Percentiles rank a stretch among this genome's conserved stretches.
These are phyloP conservation scores for Trilocha varians DNA, from an alignment of 2,888 invertebrate species.

Conservation along the genomic window DNA sequence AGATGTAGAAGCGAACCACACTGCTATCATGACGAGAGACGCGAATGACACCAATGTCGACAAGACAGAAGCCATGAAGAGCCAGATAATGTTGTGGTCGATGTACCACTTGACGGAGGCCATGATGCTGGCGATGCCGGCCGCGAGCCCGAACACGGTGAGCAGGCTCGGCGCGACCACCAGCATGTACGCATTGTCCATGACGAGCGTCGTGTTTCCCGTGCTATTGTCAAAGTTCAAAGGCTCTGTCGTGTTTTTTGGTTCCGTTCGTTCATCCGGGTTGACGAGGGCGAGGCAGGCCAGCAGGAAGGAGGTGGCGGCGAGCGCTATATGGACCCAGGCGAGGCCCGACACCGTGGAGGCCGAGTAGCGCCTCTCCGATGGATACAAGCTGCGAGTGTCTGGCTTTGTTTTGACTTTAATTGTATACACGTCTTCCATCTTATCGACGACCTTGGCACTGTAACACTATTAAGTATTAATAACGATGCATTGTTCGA, in stretches of 20 bases:
- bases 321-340: slow-evolving; percentile 76
- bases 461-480: background rate
- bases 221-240: slow-evolving; percentile 10
- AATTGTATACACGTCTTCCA: slow-evolving; percentile 80
- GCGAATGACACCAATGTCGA: slow-evolving; percentile 66
- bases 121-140: slow-evolving; percentile 70
- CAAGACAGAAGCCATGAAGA: slow-evolving; percentile 71
- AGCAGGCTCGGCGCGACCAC: slow-evolving; percentile 66
- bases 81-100: slow-evolving; percentile 76
- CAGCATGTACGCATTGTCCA: slow-evolving; percentile 31
- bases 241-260: slow-evolving; percentile 10
- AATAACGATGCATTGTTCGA: background rate
- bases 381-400: slow-evolving; percentile 74
- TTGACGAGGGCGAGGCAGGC: slow-evolving; percentile 67
- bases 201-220: background rate
- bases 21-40: slow-evolving; percentile 51
- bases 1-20: slow-evolving; percentile 51
- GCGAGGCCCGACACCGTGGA: slow-evolving; percentile 78
- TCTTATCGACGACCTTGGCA: slow-evolving; percentile 29
- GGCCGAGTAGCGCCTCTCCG: slow-evolving; percentile 78
- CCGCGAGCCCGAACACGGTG: slow-evolving; percentile 62
- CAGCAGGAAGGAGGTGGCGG: slow-evolving; percentile 70
- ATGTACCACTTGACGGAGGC: slow-evolving; percentile 79
- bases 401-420: slow-evolving; percentile 77
- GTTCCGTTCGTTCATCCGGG: slow-evolving; percentile 24